Conservation (phyloP, 2,888 invertebrate genomes). For the Leucoma salicis region DNA sequence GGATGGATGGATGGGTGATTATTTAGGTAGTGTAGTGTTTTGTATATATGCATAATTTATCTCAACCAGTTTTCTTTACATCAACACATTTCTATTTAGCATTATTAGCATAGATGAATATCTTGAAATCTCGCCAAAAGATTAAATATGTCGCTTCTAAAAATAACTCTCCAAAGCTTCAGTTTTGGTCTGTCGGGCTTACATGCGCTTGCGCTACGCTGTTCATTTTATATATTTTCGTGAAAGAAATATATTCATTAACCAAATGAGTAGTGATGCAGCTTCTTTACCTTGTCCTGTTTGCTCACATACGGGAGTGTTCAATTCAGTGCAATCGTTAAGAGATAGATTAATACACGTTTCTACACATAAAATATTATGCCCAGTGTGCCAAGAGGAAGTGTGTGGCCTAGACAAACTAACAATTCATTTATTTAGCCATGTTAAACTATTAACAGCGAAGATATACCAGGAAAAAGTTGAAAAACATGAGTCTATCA, state of each 20-base stretch:
- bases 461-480: slow-evolving; percentile 38
- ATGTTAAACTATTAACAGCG: slow-evolving; percentile 72
- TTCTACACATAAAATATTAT: slow-evolving; percentile 87
- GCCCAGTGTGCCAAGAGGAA: slow-evolving; percentile 90
- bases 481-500: slow-evolving; percentile 28
- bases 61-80: too few relatives aligned
- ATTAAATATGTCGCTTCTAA: slow-evolving; percentile 53
- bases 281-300: slow-evolving; percentile 87
- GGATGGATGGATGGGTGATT: too few relatives aligned
- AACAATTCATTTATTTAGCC: slow-evolving; percentile 91
- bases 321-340: slow-evolving; percentile 86
- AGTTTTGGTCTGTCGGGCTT: slow-evolving; percentile 56
- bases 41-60: too few relatives aligned
- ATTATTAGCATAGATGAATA: too few relatives aligned
- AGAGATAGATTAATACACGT: slow-evolving; percentile 87
- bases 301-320: slow-evolving; percentile 87
- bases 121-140: slow-evolving; percentile 74
- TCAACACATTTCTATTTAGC: too few relatives aligned
- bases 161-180: slow-evolving; percentile 64
- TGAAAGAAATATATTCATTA: neutral
- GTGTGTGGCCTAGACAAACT: slow-evolving; percentile 90
- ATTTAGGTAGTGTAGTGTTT: too few relatives aligned
- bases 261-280: slow-evolving; percentile 73
- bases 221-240: neutral
- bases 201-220: slow-evolving; percentile 32